Conservation (phyloP, 1,140 invertebrate genomes). For the Laupala kohalensis region DNA sequence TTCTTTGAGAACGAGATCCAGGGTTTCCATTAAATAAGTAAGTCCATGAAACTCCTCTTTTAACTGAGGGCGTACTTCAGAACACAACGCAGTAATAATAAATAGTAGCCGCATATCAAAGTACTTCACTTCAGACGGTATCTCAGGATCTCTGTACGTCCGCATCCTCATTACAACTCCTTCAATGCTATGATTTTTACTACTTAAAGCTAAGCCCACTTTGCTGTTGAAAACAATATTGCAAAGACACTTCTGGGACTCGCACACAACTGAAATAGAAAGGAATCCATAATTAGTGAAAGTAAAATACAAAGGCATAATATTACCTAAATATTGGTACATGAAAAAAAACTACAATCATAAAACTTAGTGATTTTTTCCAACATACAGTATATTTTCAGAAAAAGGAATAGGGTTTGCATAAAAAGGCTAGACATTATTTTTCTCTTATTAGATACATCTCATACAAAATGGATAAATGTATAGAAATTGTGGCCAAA, state of each 20-base stretch:
- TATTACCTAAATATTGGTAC: too few species aligned
- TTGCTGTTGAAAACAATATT: conserved; percentile 77
- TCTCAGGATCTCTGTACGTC: conserved; percentile 42
- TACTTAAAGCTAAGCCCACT: conserved; percentile 51
- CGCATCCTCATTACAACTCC: conserved; percentile 60
- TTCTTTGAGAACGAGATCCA: conserved; percentile 57
- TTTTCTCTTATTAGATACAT: too few species aligned
- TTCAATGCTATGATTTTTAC: conserved; percentile 55
- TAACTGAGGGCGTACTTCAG: conserved; percentile 50
- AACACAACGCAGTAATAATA: conserved; percentile 67
- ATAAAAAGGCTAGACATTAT: too few species aligned
- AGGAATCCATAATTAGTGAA: too few species aligned
- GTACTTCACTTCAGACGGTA: conserved; percentile 59
- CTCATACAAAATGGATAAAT: too few species aligned
- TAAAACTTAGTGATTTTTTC: too few species aligned
- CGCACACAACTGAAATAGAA: conserved; percentile 46
- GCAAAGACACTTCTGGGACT: conserved; percentile 77
- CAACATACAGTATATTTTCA: too few species aligned
- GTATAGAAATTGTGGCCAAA: too few species aligned
- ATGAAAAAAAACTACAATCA: too few species aligned
- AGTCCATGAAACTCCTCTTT: conserved; percentile 67
- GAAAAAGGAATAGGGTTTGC: too few species aligned
- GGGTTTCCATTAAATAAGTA: conserved; percentile 60
- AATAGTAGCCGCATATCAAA: conserved; percentile 84
- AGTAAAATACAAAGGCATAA: too few species aligned